Evolutionary conservation across 2,888 invertebrate species (phyloP).

Genomic region (Gandaritis pyraliata): DNA sequence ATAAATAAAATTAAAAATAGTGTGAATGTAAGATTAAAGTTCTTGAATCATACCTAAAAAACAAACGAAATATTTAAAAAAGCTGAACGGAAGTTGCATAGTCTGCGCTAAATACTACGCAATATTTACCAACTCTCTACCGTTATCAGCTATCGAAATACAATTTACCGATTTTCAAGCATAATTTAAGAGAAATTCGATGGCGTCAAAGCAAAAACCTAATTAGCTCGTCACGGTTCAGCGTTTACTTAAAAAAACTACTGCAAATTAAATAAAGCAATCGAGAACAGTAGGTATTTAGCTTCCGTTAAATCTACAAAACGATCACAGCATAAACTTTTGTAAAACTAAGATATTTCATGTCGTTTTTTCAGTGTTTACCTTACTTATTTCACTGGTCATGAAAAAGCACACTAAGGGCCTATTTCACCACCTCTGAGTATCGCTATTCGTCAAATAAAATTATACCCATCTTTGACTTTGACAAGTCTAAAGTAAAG

Average conservation of each 20-base stretch:
- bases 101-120: not conserved
- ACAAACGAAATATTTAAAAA: not conserved
- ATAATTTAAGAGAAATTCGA: conserved; percentile 45
- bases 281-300: conserved; percentile 31
- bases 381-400: no score
- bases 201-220: conserved; percentile 50
- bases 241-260: conserved; percentile 54
- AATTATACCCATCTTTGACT: no score
- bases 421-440: no score
- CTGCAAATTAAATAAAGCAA: conserved; percentile 78
- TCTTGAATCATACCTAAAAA: not conserved
- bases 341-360: no score
- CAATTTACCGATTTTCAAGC: not conserved
- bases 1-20: no score
- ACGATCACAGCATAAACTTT: no score
- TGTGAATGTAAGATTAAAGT: no score
- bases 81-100: not conserved
- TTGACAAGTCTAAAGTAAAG: no score
- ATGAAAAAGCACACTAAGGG: no score
- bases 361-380: no score
- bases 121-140: not conserved
- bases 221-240: conserved; percentile 53
- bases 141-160: not conserved
- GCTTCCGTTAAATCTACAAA: no score
- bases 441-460: no score